Evolutionary conservation across 2,888 invertebrate species (phyloP), one percentile per base, ranked within the genome.

Genomic region (Parapristionchus giblindavisi): DNA sequence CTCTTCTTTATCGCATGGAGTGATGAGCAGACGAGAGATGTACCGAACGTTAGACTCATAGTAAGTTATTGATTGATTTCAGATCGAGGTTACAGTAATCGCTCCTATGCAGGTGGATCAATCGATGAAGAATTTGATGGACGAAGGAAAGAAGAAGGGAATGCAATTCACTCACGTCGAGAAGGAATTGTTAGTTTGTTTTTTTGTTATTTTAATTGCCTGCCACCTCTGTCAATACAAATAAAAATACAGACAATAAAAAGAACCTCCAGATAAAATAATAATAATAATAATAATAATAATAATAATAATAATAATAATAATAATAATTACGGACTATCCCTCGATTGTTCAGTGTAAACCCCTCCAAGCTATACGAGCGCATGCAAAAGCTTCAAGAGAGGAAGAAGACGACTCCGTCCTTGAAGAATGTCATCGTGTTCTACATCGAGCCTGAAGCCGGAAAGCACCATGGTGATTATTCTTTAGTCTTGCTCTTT

Each of bases 391-490:
- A 63, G 63, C 27, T 63, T 17, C 8, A 24, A 17, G 40, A 63
- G 21, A 21, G 36, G 36, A 63, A 63, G 63, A 36, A 36, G 38
- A 40, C 27, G 21, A 29, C 38, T 40, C 40, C 60, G 40, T 24
- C 38, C 24, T 34, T 38, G 63, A 63, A 27, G 40, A 63, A 63
- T 38, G 63, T 40, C 40, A 34, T 66, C 24, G 48, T 66, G 48
- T 32, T 66, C 29, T 66, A 66, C 21, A 34, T 66, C 3, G 66
- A 66, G 27, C 66, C 66, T 14, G 66, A 48, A 14, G 66, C 43
- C 17, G n/a, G 48, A 32, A 66, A 66, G 51, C 48, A 27, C 11
- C 66, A 66, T 51, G 66, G 66, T 66, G 11, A 66, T 48, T 43
- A 34, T n/a, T n/a, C n/a, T n/a, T n/a, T n/a, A n/a, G n/a, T n/a